Evolutionary conservation across 2,888 invertebrate genomes (phyloP).

Genomic region (Leptinotarsa haldemani): DNA sequence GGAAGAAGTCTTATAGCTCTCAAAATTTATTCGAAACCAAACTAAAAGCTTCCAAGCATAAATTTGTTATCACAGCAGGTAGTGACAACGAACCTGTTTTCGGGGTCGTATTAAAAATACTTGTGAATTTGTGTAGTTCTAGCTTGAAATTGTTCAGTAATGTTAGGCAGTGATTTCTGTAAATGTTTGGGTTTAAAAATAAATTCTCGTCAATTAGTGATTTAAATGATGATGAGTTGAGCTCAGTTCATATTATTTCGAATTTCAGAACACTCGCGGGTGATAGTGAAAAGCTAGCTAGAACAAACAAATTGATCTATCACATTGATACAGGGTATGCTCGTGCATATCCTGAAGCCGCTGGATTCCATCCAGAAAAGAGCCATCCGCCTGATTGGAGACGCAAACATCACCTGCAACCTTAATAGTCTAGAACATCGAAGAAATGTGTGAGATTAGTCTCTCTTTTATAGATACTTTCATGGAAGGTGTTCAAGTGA

Average conservation of each 20-base stretch:
- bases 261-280: not conserved
- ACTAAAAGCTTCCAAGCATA: not conserved
- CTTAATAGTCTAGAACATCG: too few relatives aligned
- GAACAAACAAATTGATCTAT: constrained; percentile 27
- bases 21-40: not conserved
- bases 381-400: too few relatives aligned
- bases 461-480: too few relatives aligned
- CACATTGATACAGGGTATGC: constrained; percentile 29
- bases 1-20: not conserved
- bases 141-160: not conserved
- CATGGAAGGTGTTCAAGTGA: too few relatives aligned
- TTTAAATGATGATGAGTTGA: not conserved
- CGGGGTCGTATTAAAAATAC: not conserved
- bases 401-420: too few relatives aligned
- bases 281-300: constrained; percentile 11
- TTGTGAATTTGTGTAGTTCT: not conserved
- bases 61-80: not conserved
- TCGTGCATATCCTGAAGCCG: not conserved
- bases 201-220: not conserved
- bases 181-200: not conserved
- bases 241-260: not conserved
- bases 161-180: not conserved
- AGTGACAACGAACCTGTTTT: not conserved
- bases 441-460: too few relatives aligned
- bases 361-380: too few relatives aligned